phyloP scores from a whole-genome alignment of 2,888 invertebrate genomes.

The Acrocyrtus sp. region DNA sequence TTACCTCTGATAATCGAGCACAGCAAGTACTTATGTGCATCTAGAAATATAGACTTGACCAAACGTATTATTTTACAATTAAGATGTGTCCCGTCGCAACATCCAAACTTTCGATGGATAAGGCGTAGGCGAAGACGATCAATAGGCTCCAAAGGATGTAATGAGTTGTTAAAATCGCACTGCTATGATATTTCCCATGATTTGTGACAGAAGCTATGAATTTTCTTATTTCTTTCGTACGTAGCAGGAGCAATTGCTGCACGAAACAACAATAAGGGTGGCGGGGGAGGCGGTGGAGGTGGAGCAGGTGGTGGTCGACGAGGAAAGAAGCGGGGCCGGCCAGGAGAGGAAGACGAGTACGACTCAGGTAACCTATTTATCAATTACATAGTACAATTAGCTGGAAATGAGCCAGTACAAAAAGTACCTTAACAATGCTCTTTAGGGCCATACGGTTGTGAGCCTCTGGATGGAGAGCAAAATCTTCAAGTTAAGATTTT shows the following conservation, averaged over 20 bases:
- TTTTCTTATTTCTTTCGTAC: background rate
- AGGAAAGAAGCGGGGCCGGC: constrained; percentile 24
- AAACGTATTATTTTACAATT: no score
- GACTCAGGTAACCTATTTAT: constrained; percentile 62
- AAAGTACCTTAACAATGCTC: background rate
- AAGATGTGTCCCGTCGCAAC: constrained; percentile 84
- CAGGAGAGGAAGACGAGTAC: constrained; percentile 63
- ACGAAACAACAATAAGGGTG: constrained; percentile 45
- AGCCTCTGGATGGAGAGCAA: constrained; percentile 69
- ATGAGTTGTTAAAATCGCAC: constrained; percentile 5
- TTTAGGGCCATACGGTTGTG: constrained; percentile 33
- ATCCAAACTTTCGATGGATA: constrained; percentile 83
- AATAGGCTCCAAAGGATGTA: constrained; percentile 45
- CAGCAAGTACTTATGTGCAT: no score
- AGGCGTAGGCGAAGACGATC: constrained; percentile 34
- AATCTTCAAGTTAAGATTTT: constrained; percentile 78
- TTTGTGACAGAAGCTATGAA: background rate
- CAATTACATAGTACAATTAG: background rate
- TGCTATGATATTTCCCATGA: background rate
- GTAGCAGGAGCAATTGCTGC: constrained; percentile 48
- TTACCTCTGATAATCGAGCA: no score
- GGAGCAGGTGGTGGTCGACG: constrained; percentile 41
- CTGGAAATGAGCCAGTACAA: background rate
- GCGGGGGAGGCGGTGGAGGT: constrained; percentile 59
- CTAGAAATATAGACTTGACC: no score